Percentiles rank a stretch among this genome's conserved stretches.
Evolutionary conservation across 2,888 invertebrate genomes (phyloP).

Genomic region (Leptothorax acervorum): DNA sequence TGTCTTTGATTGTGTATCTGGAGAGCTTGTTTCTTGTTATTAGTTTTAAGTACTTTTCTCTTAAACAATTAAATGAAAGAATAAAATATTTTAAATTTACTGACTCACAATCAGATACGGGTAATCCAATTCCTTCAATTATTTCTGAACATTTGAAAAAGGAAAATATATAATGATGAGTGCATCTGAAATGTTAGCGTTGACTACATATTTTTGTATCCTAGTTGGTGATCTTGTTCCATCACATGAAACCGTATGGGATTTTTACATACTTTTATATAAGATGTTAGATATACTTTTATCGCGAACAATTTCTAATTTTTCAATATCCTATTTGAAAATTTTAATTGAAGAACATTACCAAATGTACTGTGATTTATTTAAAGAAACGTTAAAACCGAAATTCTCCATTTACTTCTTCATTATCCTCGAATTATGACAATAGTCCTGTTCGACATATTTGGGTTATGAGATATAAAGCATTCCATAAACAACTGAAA

Average conservation of each 20-base stretch:
- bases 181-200: constrained; percentile 26
- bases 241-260: no score
- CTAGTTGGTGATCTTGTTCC: constrained; percentile 19
- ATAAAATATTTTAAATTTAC: constrained; percentile 15
- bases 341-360: no score
- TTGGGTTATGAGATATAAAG: constrained; percentile 11
- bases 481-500: neutral
- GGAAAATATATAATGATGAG: neutral
- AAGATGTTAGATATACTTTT: no score
- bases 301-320: no score
- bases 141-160: constrained; percentile 4
- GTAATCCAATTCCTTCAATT: neutral
- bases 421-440: constrained; percentile 14
- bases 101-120: neutral
- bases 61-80: constrained; percentile 18
- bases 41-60: constrained; percentile 1
- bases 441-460: constrained; percentile 14
- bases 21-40: no score
- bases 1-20: no score
- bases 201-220: neutral
- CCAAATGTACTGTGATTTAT: no score
- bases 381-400: neutral
- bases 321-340: no score
- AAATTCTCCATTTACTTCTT: constrained; percentile 8
- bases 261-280: no score